These are phyloP conservation scores for Lepidurus packardi DNA, from an alignment of 1,140 invertebrate species.

Conservation along the genomic window DNA sequence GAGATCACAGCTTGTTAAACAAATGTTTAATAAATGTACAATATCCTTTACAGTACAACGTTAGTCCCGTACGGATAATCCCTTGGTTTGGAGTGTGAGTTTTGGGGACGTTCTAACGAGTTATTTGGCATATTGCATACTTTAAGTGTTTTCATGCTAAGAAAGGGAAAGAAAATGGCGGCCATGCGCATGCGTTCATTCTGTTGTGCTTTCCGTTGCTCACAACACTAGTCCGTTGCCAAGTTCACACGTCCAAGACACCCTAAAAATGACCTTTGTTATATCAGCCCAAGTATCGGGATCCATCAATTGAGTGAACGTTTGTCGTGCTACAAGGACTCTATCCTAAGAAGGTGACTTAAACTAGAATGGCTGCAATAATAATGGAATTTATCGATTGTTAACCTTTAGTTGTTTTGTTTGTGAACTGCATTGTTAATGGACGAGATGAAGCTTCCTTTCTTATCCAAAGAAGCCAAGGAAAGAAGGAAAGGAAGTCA, in stretches of 20 bases:
- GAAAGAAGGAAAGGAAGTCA: background rate
- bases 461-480: background rate
- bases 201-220: conserved; percentile 11
- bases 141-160: background rate
- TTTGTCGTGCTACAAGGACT: background rate
- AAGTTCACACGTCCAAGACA: background rate
- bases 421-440: background rate
- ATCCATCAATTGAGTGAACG: background rate
- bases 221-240: background rate
- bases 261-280: background rate
- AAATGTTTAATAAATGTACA: background rate
- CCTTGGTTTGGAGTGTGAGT: background rate
- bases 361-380: background rate
- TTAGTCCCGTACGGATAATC: background rate
- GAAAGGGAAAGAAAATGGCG: background rate
- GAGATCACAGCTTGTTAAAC: background rate
- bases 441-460: too few species aligned
- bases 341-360: background rate
- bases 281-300: background rate
- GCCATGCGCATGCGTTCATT: background rate
- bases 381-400: background rate
- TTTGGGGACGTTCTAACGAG: background rate
- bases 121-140: background rate
- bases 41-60: background rate
- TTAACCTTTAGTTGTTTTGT: background rate